Conservation (phyloP, 2,888 invertebrate genomes). For the Lissocephala sabroskyi region DNA sequence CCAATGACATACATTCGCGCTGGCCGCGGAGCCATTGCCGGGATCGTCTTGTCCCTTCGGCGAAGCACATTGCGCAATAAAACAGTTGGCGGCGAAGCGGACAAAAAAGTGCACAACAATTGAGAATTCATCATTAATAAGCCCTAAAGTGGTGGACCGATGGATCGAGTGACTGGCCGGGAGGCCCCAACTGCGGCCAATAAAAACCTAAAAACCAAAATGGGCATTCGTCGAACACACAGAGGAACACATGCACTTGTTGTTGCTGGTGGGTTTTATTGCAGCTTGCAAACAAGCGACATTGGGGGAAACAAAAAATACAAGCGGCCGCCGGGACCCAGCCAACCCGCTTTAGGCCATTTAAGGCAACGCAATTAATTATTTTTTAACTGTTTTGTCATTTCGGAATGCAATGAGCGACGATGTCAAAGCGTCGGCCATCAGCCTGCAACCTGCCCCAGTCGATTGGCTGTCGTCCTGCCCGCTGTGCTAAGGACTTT, state of each 20-base stretch:
- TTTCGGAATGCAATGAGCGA: constrained; percentile 66
- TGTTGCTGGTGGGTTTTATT: constrained; percentile 21
- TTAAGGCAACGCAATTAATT: constrained; percentile 73
- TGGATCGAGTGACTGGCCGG: constrained; percentile 12
- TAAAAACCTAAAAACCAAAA: constrained; percentile 60
- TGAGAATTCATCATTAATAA: constrained; percentile 68
- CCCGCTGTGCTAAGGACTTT: constrained; percentile 47
- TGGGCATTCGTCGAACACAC: constrained; percentile 60
- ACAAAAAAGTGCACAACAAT: constrained; percentile 35
- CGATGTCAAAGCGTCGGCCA: constrained; percentile 37
- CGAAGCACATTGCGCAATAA: constrained; percentile 54
- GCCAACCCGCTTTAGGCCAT: constrained; percentile 68
- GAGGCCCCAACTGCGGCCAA: constrained; percentile 48
- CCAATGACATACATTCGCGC: constrained; percentile 70
- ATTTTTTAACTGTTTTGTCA: constrained; percentile 73
- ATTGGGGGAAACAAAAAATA: constrained; percentile 22
- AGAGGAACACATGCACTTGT: constrained; percentile 40
- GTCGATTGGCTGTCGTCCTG: constrained; percentile 34
- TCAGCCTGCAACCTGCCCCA: not conserved
- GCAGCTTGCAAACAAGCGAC: constrained; percentile 51
- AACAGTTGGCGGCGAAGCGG: constrained; percentile 25
- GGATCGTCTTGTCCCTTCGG: constrained; percentile 11
- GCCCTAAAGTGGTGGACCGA: constrained; percentile 66
- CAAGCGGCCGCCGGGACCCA: constrained; percentile 14
- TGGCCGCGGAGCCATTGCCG: constrained; percentile 31